These are phyloP conservation scores for Acipenser ruthenus DNA, from an alignment of 2,797 vertebrate species.

Conservation along the genomic window DNA sequence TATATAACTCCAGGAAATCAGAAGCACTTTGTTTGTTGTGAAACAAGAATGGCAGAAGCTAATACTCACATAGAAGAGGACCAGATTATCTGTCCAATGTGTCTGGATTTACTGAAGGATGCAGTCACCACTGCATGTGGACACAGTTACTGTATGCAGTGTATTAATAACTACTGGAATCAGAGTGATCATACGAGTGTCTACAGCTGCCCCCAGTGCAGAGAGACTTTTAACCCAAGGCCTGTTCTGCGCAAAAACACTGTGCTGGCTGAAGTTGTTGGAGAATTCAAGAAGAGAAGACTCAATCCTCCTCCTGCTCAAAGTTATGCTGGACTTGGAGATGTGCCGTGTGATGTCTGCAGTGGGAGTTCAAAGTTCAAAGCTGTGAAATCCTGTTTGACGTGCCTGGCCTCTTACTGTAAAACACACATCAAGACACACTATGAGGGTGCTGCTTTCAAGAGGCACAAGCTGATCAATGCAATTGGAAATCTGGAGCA, in stretches of 20 bases:
- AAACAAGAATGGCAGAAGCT: conserved; percentile 54
- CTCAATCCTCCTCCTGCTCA: conserved; percentile 46
- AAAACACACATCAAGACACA: conserved; percentile 67
- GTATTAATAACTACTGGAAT: conserved; percentile 76
- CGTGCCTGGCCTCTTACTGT: conserved; percentile 67
- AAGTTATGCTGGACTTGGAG: conserved; percentile 39
- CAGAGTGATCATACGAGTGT: conserved; percentile 62
- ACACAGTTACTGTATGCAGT: conserved; percentile 83
- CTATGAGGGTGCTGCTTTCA: conserved; percentile 59
- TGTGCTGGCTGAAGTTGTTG: conserved; percentile 67
- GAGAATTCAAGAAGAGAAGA: conserved; percentile 66
- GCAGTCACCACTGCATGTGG: conserved; percentile 76
- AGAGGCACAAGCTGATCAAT: conserved; percentile 65
- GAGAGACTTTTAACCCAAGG: conserved; percentile 69
- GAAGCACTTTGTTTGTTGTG: background rate
- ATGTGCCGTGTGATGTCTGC: conserved; percentile 68
- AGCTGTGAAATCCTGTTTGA: conserved; percentile 66
- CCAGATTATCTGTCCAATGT: conserved; percentile 72
- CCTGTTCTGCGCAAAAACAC: conserved; percentile 69
- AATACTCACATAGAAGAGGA: conserved; percentile 54
- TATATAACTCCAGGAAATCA: too few relatives aligned
- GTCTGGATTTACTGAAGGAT: conserved; percentile 60
- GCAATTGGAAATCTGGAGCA: conserved; percentile 62
- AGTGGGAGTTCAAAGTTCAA: conserved; percentile 52
- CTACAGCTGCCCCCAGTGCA: conserved; percentile 73